These are phyloP conservation scores for Oxytorus armatus DNA, from an alignment of 2,888 invertebrate species.

Conservation along the genomic window DNA sequence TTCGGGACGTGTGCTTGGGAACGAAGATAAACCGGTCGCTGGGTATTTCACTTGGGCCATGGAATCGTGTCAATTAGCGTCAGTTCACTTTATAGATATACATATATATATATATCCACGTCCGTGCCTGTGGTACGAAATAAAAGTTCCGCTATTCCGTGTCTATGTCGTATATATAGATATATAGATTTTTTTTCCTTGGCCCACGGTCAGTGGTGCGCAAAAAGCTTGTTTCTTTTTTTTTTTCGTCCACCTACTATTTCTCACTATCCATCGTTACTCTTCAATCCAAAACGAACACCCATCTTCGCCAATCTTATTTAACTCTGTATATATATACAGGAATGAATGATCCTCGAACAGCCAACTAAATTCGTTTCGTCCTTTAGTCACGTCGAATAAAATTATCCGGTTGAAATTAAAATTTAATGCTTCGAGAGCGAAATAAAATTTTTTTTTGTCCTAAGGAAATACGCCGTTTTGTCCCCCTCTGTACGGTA, in stretches of 20 bases:
- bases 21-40: slow-evolving; percentile 64
- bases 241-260: slow-evolving; percentile 34
- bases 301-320: background rate
- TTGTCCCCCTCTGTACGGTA: too few relatives aligned
- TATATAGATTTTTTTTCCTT: slow-evolving; percentile 23
- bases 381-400: slow-evolving; percentile 16
- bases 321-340: background rate
- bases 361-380: background rate
- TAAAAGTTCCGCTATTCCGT: slow-evolving; percentile 64
- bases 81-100: slow-evolving; percentile 27
- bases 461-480: too few relatives aligned
- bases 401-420: slow-evolving; percentile 16
- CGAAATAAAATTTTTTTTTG: too few relatives aligned
- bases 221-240: too few relatives aligned
- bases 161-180: background rate
- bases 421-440: background rate
- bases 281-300: background rate
- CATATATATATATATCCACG: slow-evolving; percentile 15
- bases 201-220: slow-evolving; percentile 51
- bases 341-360: background rate
- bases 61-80: slow-evolving; percentile 65
- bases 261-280: background rate
- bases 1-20: slow-evolving; percentile 36
- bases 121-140: slow-evolving; percentile 46
- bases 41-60: slow-evolving; percentile 56